phyloP scores from a whole-genome alignment of 2,888 invertebrate genomes.

The Galeruca laticollis region DNA sequence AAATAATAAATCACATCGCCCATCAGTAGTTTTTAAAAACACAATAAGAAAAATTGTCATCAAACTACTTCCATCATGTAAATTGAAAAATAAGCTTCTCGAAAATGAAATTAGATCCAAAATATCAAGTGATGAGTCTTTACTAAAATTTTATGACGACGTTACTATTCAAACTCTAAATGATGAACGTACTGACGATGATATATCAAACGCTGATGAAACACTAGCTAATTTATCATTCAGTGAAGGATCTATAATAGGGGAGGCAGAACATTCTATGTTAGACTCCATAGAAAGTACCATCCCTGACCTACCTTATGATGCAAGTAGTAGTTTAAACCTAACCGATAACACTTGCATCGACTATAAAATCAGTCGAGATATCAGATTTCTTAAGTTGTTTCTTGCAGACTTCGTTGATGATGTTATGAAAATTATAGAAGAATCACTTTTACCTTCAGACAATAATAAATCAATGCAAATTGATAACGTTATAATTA shows the following conservation, averaged over 20 bases:
- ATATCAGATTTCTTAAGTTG: too few species aligned
- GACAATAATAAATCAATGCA: background rate
- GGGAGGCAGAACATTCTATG: background rate
- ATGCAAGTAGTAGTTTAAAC: background rate
- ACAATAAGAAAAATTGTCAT: background rate
- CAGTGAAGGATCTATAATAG: background rate
- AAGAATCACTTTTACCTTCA: background rate
- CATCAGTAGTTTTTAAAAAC: background rate
- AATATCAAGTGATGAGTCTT: background rate
- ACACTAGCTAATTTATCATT: background rate
- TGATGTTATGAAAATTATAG: slow-evolving; percentile 4
- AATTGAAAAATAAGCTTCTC: background rate
- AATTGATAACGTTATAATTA: background rate
- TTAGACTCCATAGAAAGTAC: background rate
- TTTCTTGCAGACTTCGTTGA: background rate
- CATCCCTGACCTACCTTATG: background rate
- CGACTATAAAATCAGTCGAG: too few species aligned
- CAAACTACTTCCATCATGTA: background rate
- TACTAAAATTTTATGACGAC: background rate
- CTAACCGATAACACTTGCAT: background rate
- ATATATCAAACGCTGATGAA: background rate
- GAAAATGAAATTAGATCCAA: background rate
- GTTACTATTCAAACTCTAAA: background rate
- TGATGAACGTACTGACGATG: background rate
- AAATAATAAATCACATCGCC: background rate